Conservation (phyloP, 2,888 invertebrate genomes). For the Elegia similella region DNA sequence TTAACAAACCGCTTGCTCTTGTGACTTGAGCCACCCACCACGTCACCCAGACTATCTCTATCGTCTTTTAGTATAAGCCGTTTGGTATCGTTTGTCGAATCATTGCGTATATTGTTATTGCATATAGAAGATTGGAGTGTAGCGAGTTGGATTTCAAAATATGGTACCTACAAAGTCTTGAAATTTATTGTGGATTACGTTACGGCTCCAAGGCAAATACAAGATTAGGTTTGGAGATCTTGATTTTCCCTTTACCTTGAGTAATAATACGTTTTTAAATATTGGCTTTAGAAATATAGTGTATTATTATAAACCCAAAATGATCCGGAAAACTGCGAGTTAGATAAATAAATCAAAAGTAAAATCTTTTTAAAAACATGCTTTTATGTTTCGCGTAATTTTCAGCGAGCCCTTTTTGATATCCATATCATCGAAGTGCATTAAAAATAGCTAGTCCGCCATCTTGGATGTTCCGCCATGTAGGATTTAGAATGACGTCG, state of each 20-base stretch:
- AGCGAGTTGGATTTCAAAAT: not conserved
- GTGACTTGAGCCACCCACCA: constrained; percentile 19
- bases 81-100: constrained; percentile 32
- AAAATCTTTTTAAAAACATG: no score
- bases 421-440: no score
- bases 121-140: constrained; percentile 13
- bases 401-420: no score
- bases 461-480: no score
- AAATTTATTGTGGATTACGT: not conserved
- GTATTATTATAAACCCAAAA: no score
- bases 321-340: no score
- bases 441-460: no score
- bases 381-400: no score
- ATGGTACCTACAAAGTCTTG: not conserved
- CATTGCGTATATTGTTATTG: constrained; percentile 15
- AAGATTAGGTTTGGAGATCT: not conserved
- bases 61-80: constrained; percentile 38
- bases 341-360: no score
- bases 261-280: no score
- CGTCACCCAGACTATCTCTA: constrained; percentile 32
- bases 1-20: not conserved
- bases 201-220: not conserved
- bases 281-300: no score
- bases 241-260: not conserved
- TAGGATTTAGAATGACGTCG: no score